phyloP scores from a whole-genome alignment of 2,113 vertebrate species.

The Calidris pugnax region DNA sequence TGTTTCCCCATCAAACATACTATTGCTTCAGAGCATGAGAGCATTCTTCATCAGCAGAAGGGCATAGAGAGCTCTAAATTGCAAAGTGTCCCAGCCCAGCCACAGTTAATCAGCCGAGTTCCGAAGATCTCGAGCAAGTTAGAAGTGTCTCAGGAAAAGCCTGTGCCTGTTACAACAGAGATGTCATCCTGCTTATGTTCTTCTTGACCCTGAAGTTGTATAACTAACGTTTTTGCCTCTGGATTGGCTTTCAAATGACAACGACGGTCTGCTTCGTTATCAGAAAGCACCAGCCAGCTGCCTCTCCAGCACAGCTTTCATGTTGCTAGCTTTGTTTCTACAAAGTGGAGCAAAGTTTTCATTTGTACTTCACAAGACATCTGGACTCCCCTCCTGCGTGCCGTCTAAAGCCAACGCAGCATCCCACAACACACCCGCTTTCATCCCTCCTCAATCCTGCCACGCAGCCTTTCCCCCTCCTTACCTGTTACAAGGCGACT shows the following conservation, averaged over 20 bases:
- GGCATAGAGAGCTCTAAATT: neutral
- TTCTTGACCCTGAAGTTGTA: slow-evolving; percentile 26
- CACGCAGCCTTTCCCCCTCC: slow-evolving; percentile 12
- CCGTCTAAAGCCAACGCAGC: neutral
- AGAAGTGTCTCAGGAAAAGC: slow-evolving; percentile 22
- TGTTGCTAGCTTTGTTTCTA: neutral
- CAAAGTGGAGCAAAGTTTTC: neutral
- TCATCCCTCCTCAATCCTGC: neutral
- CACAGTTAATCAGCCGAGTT: neutral
- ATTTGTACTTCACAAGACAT: neutral
- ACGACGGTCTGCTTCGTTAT: neutral
- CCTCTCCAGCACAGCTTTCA: neutral
- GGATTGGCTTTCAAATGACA: slow-evolving; percentile 6
- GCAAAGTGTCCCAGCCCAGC: neutral
- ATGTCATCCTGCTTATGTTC: slow-evolving; percentile 32
- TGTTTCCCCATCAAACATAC: neutral
- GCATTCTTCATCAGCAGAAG: neutral
- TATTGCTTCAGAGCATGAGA: neutral
- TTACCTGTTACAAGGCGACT: slow-evolving; percentile 95
- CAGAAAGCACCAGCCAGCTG: slow-evolving; percentile 10
- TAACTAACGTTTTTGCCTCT: slow-evolving; percentile 39
- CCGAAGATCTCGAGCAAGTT: slow-evolving; percentile 7
- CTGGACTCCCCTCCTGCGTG: neutral
- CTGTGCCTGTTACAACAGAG: slow-evolving; percentile 17
- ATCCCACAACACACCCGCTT: neutral